Evolutionary conservation across 2,888 invertebrate genomes (phyloP).

Genomic region (Salticus scenicus): DNA sequence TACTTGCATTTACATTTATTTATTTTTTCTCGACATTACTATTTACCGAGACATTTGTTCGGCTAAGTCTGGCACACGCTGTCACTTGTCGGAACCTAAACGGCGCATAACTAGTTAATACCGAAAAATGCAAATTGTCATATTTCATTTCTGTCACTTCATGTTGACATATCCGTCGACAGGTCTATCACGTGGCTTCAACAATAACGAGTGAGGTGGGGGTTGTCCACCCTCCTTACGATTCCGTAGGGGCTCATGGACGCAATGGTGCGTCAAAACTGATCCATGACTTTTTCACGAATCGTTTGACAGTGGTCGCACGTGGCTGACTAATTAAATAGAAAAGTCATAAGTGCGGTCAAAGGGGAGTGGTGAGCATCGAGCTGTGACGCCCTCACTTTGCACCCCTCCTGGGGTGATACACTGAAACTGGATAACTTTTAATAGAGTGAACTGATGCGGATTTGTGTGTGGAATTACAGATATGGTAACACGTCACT

Average conservation of each 20-base stretch:
- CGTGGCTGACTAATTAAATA: constrained; percentile 46
- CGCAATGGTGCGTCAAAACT: background rate
- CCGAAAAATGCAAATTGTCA: too few relatives aligned
- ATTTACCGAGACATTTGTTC: too few relatives aligned
- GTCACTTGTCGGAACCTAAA: too few relatives aligned
- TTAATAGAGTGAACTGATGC: background rate
- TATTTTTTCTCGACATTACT: too few relatives aligned
- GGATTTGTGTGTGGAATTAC: background rate
- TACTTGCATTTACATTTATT: too few relatives aligned
- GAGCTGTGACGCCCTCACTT: constrained; percentile 2
- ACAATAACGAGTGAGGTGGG: background rate
- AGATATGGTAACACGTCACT: too few relatives aligned
- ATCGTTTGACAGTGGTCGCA: constrained; percentile 19
- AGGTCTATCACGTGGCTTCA: background rate
- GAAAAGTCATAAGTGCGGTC: constrained; percentile 26
- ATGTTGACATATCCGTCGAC: background rate
- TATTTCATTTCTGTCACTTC: too few relatives aligned
- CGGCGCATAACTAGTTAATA: too few relatives aligned
- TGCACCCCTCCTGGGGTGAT: background rate
- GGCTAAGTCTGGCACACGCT: too few relatives aligned
- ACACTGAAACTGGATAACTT: background rate
- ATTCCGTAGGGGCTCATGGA: background rate
- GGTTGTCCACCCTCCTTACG: background rate
- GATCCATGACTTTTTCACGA: constrained; percentile 1
- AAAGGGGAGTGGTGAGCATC: constrained; percentile 12